Evolutionary conservation across 2,888 invertebrate genomes (phyloP), one percentile per base, ranked within the genome.

Genomic region (Crepidodera aurea): DNA sequence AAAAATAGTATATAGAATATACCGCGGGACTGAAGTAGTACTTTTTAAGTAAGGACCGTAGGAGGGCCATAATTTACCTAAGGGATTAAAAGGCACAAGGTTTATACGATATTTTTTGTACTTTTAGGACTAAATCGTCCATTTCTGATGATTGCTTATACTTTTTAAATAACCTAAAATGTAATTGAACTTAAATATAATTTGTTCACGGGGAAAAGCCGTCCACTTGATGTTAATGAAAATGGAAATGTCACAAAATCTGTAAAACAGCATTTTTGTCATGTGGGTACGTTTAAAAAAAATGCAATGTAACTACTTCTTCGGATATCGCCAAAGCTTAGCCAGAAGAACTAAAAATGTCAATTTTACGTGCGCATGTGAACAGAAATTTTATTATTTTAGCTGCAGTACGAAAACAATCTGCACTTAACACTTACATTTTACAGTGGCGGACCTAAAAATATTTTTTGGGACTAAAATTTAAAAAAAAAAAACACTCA

Each of bases 241-340:
- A 72, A 72, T 73, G 72, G 69, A 71, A 71, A 73, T 74, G 74
- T 74, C 74, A 72, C 73, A 74, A 71, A 73, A 70, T 72, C 69
- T 73, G 71, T 67, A 70, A 71, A 72, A 71, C 72, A 72, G 66
- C 69, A 67, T 66, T 71, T 72, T 70, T 71, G 71, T 74, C 71
- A 71, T 73, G 71, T 74, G 72, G 73, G 72, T 65, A 71, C 67
- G 65, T 63, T 64, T 62, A 42, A 62, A 68, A 70, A 69, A 72
- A 64, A 68, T 65, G 67, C 71, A 65, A 64, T 67, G 51, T 62
- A 64, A 64, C 61, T 63, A 54, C 57, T 66, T 62, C 51, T n/a
- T n/a, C n/a, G n/a, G n/a, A 51, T 60, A 62, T 64, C 73, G 74
- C 73, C 75, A 74, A 76, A 76, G 74, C 71, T 71, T 60, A 66